Percentiles rank a stretch among this genome's conserved stretches.
Conservation (phyloP, 2,888 invertebrate species). For the Cantharis rufa region DNA sequence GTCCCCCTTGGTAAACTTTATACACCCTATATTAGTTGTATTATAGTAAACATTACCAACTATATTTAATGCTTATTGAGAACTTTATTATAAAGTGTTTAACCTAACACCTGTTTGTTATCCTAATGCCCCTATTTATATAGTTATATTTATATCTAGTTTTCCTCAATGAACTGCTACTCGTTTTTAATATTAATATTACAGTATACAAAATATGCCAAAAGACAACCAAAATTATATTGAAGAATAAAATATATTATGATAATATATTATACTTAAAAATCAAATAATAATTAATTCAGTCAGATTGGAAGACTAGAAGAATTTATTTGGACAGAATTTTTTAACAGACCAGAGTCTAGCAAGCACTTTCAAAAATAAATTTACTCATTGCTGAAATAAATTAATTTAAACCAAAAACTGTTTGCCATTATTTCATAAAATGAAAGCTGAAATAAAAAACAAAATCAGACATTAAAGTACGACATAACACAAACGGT, state of each 20-base stretch:
- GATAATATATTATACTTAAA: no score
- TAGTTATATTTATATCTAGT: not conserved
- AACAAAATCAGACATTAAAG: no score
- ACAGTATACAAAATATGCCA: no score
- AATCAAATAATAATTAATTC: no score
- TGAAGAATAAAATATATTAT: no score
- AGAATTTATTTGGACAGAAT: not conserved
- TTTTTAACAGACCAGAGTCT: not conserved
- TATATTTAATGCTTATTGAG: not conserved
- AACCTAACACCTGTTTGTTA: slow-evolving; percentile 33
- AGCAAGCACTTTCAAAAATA: no score
- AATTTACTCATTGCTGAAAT: no score
- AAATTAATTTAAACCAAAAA: no score
- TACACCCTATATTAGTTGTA: slow-evolving; percentile 33
- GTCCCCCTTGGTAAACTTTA: slow-evolving; percentile 19
- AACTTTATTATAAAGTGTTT: slow-evolving; percentile 28
- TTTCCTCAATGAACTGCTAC: not conserved
- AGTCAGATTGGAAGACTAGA: not conserved
- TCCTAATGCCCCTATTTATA: not conserved
- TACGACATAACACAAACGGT: no score
- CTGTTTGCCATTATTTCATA: no score
- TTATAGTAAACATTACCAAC: slow-evolving; percentile 31
- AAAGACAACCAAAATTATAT: no score
- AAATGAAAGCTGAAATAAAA: no score
- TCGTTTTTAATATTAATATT: not conserved